Evolutionary conservation across 2,888 invertebrate genomes (phyloP).

Genomic region (Hypercompe scribonia): DNA sequence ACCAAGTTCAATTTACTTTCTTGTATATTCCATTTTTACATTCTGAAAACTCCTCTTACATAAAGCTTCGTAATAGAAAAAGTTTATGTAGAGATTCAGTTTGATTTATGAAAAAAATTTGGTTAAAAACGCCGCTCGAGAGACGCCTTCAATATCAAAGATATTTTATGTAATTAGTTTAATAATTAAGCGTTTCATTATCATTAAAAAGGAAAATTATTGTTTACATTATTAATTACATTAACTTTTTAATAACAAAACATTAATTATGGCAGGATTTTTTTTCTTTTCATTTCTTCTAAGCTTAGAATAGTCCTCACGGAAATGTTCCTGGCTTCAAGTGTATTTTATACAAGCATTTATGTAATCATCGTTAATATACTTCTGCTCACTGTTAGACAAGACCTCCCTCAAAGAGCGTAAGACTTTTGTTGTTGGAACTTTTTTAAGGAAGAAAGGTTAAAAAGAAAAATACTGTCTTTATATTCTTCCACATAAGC

Average conservation of each 20-base stretch:
- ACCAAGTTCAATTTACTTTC: slow-evolving; percentile 32
- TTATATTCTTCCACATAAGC: slow-evolving; percentile 13
- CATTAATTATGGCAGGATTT: neutral
- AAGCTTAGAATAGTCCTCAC: neutral
- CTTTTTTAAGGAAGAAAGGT: neutral
- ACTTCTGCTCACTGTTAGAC: no score
- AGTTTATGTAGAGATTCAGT: slow-evolving; percentile 43
- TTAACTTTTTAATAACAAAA: neutral
- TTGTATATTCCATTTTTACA: slow-evolving; percentile 19
- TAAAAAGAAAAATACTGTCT: neutral
- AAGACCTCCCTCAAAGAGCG: no score
- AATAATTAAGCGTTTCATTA: slow-evolving; percentile 10
- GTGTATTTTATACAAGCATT: neutral
- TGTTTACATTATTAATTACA: slow-evolving; percentile 11
- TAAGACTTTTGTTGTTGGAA: neutral
- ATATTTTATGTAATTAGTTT: slow-evolving; percentile 29
- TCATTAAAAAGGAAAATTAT: slow-evolving; percentile 7
- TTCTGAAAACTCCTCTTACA: slow-evolving; percentile 35
- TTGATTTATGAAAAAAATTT: slow-evolving; percentile 58
- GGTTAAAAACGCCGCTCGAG: slow-evolving; percentile 40
- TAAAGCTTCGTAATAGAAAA: slow-evolving; percentile 55
- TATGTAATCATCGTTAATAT: neutral
- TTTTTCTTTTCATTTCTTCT: neutral
- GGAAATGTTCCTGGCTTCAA: neutral
- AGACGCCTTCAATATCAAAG: slow-evolving; percentile 51